phyloP scores from a whole-genome alignment of 1,140 invertebrate genomes.

The Probaryconus sp. region DNA sequence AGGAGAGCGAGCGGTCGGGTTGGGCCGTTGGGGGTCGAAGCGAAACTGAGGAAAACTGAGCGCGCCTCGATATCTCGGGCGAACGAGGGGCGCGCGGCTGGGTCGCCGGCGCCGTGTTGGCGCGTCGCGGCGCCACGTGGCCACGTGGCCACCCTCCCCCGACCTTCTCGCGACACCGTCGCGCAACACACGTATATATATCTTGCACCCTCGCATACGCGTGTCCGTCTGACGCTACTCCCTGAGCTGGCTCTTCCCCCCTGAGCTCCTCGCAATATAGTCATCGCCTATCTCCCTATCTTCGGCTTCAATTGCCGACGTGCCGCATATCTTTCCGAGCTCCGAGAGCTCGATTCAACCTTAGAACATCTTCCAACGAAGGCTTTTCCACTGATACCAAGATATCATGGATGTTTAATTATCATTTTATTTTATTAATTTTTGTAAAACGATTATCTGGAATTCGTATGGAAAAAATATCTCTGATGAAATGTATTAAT shows the following conservation, averaged over 20 bases:
- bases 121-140: conserved; percentile 77
- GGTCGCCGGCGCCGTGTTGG: conserved; percentile 71
- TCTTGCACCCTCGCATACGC: conserved; percentile 24
- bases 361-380: too few species aligned
- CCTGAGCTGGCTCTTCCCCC: too few species aligned
- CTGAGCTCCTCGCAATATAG: conserved; percentile 23
- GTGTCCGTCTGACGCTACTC: conserved; percentile 23
- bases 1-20: conserved; percentile 52
- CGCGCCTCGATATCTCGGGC: conserved; percentile 61
- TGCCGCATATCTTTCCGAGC: conserved; percentile 15
- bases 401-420: too few species aligned
- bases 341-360: too few species aligned
- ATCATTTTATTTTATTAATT: too few species aligned
- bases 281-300: conserved; percentile 50
- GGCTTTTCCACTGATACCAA: too few species aligned
- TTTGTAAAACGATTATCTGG: too few species aligned
- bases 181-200: conserved; percentile 42
- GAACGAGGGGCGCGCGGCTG: conserved; percentile 45
- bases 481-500: too few species aligned
- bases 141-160: conserved; percentile 67
- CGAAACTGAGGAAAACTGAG: conserved; percentile 69
- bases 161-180: conserved; percentile 37
- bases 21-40: conserved; percentile 65
- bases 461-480: too few species aligned
- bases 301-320: conserved; percentile 60